A percentile compares a stretch with the other conserved stretches of the same genome.
Conservation (phyloP, 2,888 invertebrate species). For the Chironomus tentans region DNA sequence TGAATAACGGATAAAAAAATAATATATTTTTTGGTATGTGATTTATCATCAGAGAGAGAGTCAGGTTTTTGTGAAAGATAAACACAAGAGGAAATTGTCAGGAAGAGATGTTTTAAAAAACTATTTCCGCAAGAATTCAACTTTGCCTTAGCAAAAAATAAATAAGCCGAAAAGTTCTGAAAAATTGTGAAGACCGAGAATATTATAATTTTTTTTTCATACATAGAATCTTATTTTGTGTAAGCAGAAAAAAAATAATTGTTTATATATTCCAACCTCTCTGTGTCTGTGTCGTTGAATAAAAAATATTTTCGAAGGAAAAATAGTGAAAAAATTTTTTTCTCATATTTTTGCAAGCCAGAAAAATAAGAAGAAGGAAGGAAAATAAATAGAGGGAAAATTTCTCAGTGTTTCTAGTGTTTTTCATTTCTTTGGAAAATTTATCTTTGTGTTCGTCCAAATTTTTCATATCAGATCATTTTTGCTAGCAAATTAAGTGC, state of each 20-base stretch:
- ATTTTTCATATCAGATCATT: not conserved
- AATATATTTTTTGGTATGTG: too few species aligned
- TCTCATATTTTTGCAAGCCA: not conserved
- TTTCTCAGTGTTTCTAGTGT: not conserved
- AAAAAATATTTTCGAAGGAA: not conserved
- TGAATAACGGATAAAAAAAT: too few species aligned
- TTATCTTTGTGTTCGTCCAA: not conserved
- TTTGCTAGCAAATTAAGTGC: not conserved
- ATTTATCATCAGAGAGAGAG: not conserved
- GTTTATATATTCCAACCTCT: not conserved
- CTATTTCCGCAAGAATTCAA: not conserved
- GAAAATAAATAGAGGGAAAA: not conserved
- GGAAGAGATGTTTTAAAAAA: not conserved
- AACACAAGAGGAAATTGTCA: not conserved
- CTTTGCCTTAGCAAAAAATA: not conserved
- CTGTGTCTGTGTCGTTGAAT: not conserved
- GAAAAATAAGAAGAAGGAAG: not conserved
- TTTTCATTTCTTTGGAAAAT: not conserved
- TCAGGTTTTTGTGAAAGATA: not conserved
- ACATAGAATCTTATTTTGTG: too few species aligned
- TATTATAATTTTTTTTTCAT: too few species aligned
- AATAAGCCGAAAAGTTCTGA: not conserved
- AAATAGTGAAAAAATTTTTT: not conserved
- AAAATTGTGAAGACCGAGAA: not conserved
- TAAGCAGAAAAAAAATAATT: not conserved